Percentiles rank a stretch among this genome's conserved stretches.
Evolutionary conservation across 2,113 vertebrate genomes (phyloP).

Genomic region (Syrrhaptes paradoxus): DNA sequence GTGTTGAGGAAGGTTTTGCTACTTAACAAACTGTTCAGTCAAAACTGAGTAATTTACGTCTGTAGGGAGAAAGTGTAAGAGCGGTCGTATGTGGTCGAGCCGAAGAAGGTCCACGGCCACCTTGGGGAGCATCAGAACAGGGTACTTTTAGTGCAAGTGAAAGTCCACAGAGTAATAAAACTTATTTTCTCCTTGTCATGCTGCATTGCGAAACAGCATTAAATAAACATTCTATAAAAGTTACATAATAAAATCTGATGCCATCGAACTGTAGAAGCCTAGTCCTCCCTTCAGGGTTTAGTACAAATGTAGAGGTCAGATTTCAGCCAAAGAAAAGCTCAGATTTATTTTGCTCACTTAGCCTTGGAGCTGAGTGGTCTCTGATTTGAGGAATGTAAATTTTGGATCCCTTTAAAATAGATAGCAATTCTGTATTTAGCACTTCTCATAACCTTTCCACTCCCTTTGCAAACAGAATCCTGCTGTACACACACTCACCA

Average conservation of each 20-base stretch:
- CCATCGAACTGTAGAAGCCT: background rate
- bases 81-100: rapidly evolving
- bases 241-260: conserved; percentile 17
- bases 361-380: conserved; percentile 37
- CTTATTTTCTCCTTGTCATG: background rate
- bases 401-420: conserved; percentile 54
- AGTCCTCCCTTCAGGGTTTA: conserved; percentile 20
- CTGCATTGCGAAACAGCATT: background rate
- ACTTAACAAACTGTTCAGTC: background rate
- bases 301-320: conserved; percentile 22
- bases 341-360: conserved; percentile 57
- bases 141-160: background rate
- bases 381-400: conserved; percentile 57
- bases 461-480: background rate
- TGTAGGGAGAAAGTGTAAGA: background rate
- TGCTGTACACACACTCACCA: background rate
- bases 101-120: background rate
- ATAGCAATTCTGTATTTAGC: conserved; percentile 48
- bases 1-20: background rate
- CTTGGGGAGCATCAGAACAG: background rate
- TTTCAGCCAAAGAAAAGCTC: conserved; percentile 40
- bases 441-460: background rate
- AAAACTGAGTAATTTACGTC: background rate
- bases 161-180: background rate
- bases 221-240: background rate